Percentiles rank a stretch among this genome's conserved stretches.
Evolutionary conservation across 64 coral and sea anemone genomes (phyloP).

Genomic region (Actinia tenebrosa): DNA sequence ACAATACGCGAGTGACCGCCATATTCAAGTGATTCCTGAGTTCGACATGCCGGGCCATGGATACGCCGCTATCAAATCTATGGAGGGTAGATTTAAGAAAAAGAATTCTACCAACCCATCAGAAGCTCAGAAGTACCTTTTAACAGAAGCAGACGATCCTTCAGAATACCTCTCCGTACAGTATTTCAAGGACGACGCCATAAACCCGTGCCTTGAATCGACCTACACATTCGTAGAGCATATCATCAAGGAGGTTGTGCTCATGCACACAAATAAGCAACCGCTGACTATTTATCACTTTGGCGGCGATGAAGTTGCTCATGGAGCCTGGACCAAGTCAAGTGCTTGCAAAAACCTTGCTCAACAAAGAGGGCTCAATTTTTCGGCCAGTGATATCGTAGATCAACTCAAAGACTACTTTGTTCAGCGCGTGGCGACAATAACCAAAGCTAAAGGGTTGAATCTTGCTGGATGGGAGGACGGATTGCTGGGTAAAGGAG

Average conservation of each 20-base stretch:
- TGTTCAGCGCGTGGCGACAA: slow-evolving; percentile 62
- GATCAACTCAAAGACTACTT: slow-evolving; percentile 67
- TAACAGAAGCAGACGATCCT: slow-evolving; percentile 34
- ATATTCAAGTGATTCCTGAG: slow-evolving; percentile 72
- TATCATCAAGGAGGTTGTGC: slow-evolving; percentile 45
- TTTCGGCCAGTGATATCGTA: slow-evolving; percentile 17
- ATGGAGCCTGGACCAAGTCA: slow-evolving; percentile 70
- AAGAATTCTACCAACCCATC: neutral
- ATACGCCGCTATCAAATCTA: slow-evolving; percentile 65
- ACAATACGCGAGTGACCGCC: slow-evolving; percentile 47
- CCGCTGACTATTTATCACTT: slow-evolving; percentile 77
- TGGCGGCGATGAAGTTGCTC: slow-evolving; percentile 76
- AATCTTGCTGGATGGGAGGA: slow-evolving; percentile 80
- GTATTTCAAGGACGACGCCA: slow-evolving; percentile 66
- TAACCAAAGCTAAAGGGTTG: slow-evolving; percentile 39
- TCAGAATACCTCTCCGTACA: slow-evolving; percentile 66
- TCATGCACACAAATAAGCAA: slow-evolving; percentile 60
- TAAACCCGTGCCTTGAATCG: slow-evolving; percentile 74
- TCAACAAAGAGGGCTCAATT: slow-evolving; percentile 20
- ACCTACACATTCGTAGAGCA: slow-evolving; percentile 61
- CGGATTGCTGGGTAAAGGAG: slow-evolving; percentile 34
- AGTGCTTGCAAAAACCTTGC: slow-evolving; percentile 34
- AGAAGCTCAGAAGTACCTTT: slow-evolving; percentile 16
- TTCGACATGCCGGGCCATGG: slow-evolving; percentile 88
- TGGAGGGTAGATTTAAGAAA: slow-evolving; percentile 46